Evolutionary conservation across 2,797 vertebrate genomes (phyloP).

Genomic region (Sebastes vulpes): DNA sequence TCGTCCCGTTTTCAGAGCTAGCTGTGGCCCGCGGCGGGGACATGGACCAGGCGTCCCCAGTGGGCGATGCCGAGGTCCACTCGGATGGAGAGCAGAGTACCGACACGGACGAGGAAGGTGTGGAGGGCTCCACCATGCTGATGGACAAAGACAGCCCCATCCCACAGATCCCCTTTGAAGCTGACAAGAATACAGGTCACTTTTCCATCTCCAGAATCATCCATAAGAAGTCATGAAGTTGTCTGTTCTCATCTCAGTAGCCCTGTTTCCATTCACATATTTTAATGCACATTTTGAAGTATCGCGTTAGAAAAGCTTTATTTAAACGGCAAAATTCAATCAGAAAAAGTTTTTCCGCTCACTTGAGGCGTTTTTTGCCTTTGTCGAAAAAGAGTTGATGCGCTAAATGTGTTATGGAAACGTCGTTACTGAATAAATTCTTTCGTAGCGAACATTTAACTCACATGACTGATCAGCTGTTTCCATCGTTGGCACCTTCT

Average conservation of each 20-base stretch:
- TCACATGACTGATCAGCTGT: neutral
- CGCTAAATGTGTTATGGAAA: neutral
- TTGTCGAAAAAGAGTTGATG: neutral
- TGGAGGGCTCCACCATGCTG: constrained; percentile 87
- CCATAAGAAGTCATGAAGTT: neutral
- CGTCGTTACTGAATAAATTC: neutral
- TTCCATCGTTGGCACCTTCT: neutral
- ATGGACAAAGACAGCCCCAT: constrained; percentile 90
- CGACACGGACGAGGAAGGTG: constrained; percentile 96
- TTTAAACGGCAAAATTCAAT: neutral
- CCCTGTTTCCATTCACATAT: neutral
- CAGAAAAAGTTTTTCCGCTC: neutral
- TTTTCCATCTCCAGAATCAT: neutral
- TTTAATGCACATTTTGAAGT: neutral
- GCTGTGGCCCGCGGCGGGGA: constrained; percentile 90
- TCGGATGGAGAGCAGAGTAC: constrained; percentile 98
- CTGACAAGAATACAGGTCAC: constrained; percentile 81
- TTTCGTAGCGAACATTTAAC: neutral
- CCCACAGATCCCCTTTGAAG: constrained; percentile 84
- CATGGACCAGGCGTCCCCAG: constrained; percentile 90
- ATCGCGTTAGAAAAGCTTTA: neutral
- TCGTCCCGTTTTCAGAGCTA: constrained; percentile 96
- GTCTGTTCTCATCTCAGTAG: neutral
- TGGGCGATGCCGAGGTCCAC: constrained; percentile 93
- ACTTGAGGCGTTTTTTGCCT: neutral